Percentiles rank a stretch among this genome's conserved stretches.
These are phyloP conservation scores for Tyria jacobaeae DNA, from an alignment of 2,888 invertebrate species.

Conservation along the genomic window DNA sequence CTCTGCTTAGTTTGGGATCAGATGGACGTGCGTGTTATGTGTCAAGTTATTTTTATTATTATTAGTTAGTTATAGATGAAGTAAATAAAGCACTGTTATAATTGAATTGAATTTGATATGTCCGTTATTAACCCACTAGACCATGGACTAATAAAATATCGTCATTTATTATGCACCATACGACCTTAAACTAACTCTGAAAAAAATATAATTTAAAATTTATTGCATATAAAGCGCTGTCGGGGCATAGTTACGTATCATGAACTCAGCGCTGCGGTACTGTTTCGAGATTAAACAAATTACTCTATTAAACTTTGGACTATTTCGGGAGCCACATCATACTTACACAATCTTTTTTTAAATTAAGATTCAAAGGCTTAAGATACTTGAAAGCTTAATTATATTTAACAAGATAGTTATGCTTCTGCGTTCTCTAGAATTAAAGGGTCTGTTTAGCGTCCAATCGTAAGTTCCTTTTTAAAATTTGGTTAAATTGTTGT, in stretches of 20 bases:
- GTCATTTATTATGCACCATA: too few relatives aligned
- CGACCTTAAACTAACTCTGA: background rate
- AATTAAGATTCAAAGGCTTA: background rate
- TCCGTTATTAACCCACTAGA: background rate
- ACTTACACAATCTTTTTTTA: constrained; percentile 4
- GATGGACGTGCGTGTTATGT: too few relatives aligned
- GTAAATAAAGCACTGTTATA: too few relatives aligned
- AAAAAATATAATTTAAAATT: constrained; percentile 13
- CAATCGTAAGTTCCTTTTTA: too few relatives aligned
- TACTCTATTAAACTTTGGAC: constrained; percentile 24
- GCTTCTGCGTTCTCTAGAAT: too few relatives aligned
- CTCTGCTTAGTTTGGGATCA: too few relatives aligned
- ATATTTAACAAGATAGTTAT: background rate
- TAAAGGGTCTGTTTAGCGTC: too few relatives aligned
- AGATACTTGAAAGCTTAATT: background rate
- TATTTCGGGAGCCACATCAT: constrained; percentile 5
- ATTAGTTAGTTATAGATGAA: too few relatives aligned
- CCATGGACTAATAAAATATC: background rate
- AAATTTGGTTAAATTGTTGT: too few relatives aligned
- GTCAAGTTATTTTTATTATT: too few relatives aligned
- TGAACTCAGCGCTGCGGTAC: constrained; percentile 11
- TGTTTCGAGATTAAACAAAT: constrained; percentile 19
- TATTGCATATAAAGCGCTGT: constrained; percentile 8
- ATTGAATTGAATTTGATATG: too few relatives aligned
- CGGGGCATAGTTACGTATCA: constrained; percentile 13